Conservation (phyloP, 2,113 vertebrate genomes). For the Saguinus imperator region DNA sequence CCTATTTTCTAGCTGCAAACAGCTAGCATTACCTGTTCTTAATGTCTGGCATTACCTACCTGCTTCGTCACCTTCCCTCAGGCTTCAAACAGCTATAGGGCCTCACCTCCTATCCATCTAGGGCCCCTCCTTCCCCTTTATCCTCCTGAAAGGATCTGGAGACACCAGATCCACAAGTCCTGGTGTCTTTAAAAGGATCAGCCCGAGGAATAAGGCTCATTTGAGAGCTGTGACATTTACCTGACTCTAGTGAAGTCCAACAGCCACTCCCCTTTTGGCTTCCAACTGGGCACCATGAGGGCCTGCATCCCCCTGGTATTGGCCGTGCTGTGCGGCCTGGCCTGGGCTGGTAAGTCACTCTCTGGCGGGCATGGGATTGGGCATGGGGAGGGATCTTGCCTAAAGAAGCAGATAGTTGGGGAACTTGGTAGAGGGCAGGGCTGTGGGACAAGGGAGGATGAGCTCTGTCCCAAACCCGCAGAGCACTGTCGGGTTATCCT, state of each 20-base stretch:
- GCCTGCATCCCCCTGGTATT: constrained; percentile 37
- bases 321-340: constrained; percentile 56
- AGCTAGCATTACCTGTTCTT: constrained; percentile 54
- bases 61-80: constrained; percentile 44
- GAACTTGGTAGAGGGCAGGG: neutral
- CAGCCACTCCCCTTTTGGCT: neutral
- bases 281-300: constrained; percentile 57
- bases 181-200: constrained; percentile 68
- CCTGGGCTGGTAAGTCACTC: constrained; percentile 73
- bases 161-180: constrained; percentile 68
- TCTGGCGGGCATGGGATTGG: neutral
- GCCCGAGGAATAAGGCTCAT: neutral
- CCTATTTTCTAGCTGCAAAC: constrained; percentile 48
- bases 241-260: constrained; percentile 1
- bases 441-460: neutral
- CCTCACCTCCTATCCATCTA: neutral
- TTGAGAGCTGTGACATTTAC: constrained; percentile 3
- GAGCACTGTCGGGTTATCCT: neutral
- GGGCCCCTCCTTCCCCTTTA: constrained; percentile 37
- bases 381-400: neutral
- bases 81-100: constrained; percentile 57
- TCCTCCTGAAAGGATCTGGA: constrained; percentile 61
- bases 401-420: neutral
- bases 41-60: constrained; percentile 60
- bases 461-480: neutral